Evolutionary conservation across 2,888 invertebrate genomes (phyloP).

Genomic region (Pseudanteris insignis): DNA sequence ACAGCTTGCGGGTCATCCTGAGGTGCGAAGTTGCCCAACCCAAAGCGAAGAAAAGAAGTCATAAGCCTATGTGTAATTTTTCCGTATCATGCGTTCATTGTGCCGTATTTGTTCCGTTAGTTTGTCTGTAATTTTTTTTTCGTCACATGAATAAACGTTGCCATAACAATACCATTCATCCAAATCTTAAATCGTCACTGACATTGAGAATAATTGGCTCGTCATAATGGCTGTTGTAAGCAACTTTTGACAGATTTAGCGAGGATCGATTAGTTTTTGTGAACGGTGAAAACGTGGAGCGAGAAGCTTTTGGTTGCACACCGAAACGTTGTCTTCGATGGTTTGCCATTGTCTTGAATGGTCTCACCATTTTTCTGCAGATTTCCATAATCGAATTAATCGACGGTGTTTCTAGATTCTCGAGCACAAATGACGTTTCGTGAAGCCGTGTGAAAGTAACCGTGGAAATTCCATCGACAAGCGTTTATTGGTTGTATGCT

Average conservation of each 20-base stretch:
- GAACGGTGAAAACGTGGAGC: neutral
- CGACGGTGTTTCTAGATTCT: slow-evolving; percentile 48
- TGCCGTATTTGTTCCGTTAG: slow-evolving; percentile 18
- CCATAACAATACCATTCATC: neutral
- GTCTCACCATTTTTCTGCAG: slow-evolving; percentile 12
- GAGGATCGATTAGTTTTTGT: no score
- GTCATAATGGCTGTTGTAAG: no score
- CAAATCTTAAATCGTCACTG: no score
- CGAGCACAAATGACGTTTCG: slow-evolving; percentile 48
- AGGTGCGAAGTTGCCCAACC: slow-evolving; percentile 14
- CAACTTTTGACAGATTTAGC: no score
- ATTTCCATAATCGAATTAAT: slow-evolving; percentile 41
- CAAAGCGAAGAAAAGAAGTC: slow-evolving; percentile 5
- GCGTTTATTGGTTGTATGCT: slow-evolving; percentile 26
- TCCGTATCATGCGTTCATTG: slow-evolving; percentile 5
- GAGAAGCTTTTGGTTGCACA: neutral
- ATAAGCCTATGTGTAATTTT: slow-evolving; percentile 3
- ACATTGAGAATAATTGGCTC: no score
- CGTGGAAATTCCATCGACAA: slow-evolving; percentile 46
- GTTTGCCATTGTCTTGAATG: slow-evolving; percentile 11
- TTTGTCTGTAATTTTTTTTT: slow-evolving; percentile 3
- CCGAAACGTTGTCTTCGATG: neutral
- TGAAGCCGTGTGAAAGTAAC: slow-evolving; percentile 57
- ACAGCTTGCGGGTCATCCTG: slow-evolving; percentile 33
- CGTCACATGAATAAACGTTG: neutral